Conservation (phyloP, 2,888 invertebrate species). For the Margaritifera margaritifera region DNA sequence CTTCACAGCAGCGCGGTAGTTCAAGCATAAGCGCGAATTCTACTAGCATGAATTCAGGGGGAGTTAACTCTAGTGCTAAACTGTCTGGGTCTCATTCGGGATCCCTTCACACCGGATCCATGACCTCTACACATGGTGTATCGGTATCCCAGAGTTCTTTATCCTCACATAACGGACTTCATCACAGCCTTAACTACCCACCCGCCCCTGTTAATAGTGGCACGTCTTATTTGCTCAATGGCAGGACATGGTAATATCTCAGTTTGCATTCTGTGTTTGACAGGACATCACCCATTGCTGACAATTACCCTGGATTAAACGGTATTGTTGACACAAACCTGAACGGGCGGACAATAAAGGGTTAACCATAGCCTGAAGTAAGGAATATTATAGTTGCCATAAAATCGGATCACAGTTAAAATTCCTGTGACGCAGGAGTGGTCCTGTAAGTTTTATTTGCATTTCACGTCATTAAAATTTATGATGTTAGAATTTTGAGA, state of each 20-base stretch:
- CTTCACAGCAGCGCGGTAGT: slow-evolving; percentile 36
- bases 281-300: too few relatives aligned
- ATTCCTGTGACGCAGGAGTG: too few relatives aligned
- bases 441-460: too few relatives aligned
- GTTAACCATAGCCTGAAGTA: too few relatives aligned
- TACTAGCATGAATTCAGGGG: slow-evolving; percentile 18
- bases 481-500: too few relatives aligned
- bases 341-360: too few relatives aligned
- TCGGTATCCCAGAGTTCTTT: slow-evolving; percentile 35
- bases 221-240: slow-evolving; percentile 63
- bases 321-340: too few relatives aligned
- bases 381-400: too few relatives aligned
- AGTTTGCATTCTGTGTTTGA: too few relatives aligned
- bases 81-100: slow-evolving; percentile 21
- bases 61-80: slow-evolving; percentile 37
- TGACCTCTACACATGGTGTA: slow-evolving; percentile 46
- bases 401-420: too few relatives aligned
- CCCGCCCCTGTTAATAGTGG: slow-evolving; percentile 56
- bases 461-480: too few relatives aligned
- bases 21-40: slow-evolving; percentile 23
- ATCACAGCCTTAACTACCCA: slow-evolving; percentile 55
- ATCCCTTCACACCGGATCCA: slow-evolving; percentile 26
- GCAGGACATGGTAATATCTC: slow-evolving; percentile 56
- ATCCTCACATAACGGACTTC: slow-evolving; percentile 44
- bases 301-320: too few relatives aligned